Base-by-base conservation (phyloP, 2,113 vertebrate genomes). In the Panthera leo region DNA sequence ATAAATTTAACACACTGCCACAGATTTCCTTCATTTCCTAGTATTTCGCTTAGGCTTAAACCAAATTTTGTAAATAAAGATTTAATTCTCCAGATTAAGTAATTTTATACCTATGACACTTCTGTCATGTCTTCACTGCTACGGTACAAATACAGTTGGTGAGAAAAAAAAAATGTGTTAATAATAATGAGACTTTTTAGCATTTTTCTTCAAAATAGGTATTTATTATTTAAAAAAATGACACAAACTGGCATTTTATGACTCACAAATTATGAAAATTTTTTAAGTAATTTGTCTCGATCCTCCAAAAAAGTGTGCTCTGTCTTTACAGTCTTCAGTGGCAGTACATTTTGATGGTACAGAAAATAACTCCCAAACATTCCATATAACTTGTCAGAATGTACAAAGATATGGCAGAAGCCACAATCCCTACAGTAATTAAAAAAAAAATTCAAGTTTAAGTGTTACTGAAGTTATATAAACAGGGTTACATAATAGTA, bases 161-260 rank as follows among this genome's bases (percentile, higher is more conserved):
- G 11, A 86, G 85, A 89, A 75, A 94, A 19, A 86, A 89, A 92
- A 75, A 94, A 10, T 12, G n/a, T 53, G 68, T 15, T 42, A 67
- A 53, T 51, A 93, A 85, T 73, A 89, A 97, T 80, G 78, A 98
- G 55, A 58, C 68, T 68, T 79, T 70, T 76, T 21, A 73, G 31
- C 27, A 82, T 86, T 87, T 97, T 94, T 94, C 58, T 96, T 75
- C 65, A 96, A 97, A 98, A 97, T 73, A 97, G 36, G 73, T n/a
- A 96, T 99, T 99, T 99, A 99, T 99, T 99, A 98, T 94, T 95
- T 83, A 6, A 98, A 98, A 98, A 99, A 98, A 79, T 94, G 84
- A 97, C 95, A 98, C 97, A 98, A 98, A 98, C 18, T 83, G 93
- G 83, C 89, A 95, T 98, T 97, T 97, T 84, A 92, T 75, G 85